phyloP scores from a whole-genome alignment of 2,888 invertebrate genomes.

The Metalampra italica region DNA sequence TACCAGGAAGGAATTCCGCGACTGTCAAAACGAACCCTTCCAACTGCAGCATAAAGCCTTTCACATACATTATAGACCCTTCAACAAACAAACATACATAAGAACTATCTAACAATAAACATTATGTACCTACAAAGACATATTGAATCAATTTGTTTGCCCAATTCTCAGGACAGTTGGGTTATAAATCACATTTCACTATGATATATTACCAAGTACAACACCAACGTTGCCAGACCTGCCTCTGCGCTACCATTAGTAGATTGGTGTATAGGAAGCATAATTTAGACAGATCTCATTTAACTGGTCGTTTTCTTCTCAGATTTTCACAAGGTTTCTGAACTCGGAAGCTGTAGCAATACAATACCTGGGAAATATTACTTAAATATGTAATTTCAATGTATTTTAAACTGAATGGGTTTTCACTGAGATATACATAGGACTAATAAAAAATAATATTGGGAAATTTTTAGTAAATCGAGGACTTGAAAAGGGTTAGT shows the following conservation, averaged over 20 bases:
- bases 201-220: constrained; percentile 43
- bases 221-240: not conserved
- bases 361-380: not conserved
- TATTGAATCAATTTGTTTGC: constrained; percentile 59
- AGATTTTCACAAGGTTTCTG: not conserved
- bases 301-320: not conserved
- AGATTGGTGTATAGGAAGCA: not conserved
- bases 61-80: no score
- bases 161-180: constrained; percentile 39
- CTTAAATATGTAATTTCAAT: no score
- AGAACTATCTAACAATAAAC: not conserved
- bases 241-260: not conserved
- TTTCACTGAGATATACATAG: no score
- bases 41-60: no score
- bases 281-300: not conserved
- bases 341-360: no score
- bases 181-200: constrained; percentile 48
- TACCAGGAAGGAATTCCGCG: no score
- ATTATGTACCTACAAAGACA: constrained; percentile 33
- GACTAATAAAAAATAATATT: no score
- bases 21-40: no score
- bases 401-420: no score
- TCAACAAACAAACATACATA: no score
- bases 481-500: no score
- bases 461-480: no score